phyloP scores from a whole-genome alignment of 2,888 invertebrate genomes.

The Eupithecia pulchellata region DNA sequence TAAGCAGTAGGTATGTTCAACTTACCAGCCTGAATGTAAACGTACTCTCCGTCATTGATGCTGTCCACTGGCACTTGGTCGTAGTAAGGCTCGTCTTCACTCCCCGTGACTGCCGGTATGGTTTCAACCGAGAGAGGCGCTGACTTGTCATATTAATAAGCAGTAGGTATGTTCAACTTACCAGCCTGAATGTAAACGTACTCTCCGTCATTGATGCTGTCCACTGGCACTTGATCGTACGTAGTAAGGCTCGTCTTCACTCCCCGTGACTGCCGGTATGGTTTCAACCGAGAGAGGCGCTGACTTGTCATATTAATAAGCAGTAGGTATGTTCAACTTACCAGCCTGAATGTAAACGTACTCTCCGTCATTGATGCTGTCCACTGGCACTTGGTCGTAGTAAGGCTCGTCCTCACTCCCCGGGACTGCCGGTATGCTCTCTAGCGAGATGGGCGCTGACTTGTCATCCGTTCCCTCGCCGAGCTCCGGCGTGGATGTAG shows the following conservation, averaged over 20 bases:
- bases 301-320: neutral
- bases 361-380: conserved; percentile 87
- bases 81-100: conserved; percentile 88
- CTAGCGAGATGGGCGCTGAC: conserved; percentile 75
- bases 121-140: conserved; percentile 77
- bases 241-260: conserved; percentile 88
- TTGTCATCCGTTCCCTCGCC: conserved; percentile 71
- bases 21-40: conserved; percentile 89
- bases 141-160: conserved; percentile 68
- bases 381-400: conserved; percentile 90
- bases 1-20: conserved; percentile 13
- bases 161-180: conserved; percentile 55
- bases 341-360: conserved; percentile 91
- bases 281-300: conserved; percentile 63
- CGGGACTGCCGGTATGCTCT: conserved; percentile 71
- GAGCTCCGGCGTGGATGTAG: conserved; percentile 71
- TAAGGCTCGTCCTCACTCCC: conserved; percentile 87
- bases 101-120: conserved; percentile 66
- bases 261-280: conserved; percentile 65
- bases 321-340: conserved; percentile 51
- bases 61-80: conserved; percentile 89
- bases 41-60: conserved; percentile 89
- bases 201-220: conserved; percentile 87
- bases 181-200: conserved; percentile 91
- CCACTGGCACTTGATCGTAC: conserved; percentile 90